Conservation (phyloP, 2,888 invertebrate species). For the Tetranychus piercei region DNA sequence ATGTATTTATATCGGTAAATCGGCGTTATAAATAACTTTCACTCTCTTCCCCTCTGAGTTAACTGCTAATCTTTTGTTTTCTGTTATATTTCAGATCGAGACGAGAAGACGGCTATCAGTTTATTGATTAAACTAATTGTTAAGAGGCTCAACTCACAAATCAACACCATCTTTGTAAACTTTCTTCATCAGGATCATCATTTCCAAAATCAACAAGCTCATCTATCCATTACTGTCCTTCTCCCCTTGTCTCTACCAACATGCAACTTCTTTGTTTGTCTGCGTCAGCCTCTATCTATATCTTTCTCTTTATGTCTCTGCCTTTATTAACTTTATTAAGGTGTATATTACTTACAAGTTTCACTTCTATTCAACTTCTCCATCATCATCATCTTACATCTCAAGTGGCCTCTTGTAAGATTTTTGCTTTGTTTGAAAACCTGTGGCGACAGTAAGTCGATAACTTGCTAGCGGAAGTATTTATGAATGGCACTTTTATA, state of each 20-base stretch:
- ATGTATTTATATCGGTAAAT: too few species aligned
- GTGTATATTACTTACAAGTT: constrained; percentile 1
- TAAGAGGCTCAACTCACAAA: too few species aligned
- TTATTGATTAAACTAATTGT: too few species aligned
- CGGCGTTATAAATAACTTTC: too few species aligned
- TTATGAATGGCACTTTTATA: neutral
- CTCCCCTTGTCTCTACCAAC: neutral
- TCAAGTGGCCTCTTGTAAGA: neutral
- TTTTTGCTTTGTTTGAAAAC: neutral
- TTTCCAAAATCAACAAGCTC: neutral
- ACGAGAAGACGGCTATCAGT: too few species aligned
- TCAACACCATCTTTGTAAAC: too few species aligned
- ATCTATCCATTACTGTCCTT: neutral
- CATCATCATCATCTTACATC: neutral
- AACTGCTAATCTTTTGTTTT: too few species aligned
- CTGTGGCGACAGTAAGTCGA: neutral
- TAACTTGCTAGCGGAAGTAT: neutral
- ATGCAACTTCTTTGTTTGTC: too few species aligned
- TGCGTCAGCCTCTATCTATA: neutral
- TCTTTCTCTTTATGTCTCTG: neutral
- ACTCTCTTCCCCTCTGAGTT: too few species aligned
- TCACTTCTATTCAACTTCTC: neutral
- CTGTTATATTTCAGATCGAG: too few species aligned
- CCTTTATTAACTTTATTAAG: neutral
- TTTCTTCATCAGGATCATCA: neutral